phyloP scores from a whole-genome alignment of 2,888 invertebrate genomes.

The Julus scandinavius region DNA sequence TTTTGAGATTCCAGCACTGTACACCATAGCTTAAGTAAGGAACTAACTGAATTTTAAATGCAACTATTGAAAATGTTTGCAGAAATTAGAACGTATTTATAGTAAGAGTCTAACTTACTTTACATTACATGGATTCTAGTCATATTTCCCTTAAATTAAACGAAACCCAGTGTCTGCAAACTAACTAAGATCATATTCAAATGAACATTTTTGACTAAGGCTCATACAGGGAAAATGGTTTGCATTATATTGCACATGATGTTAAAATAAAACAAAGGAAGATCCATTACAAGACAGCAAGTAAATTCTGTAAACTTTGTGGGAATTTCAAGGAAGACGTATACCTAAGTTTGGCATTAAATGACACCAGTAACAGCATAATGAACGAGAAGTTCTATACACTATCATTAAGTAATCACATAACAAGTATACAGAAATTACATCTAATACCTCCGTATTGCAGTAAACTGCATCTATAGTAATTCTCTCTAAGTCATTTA shows the following conservation, averaged over 20 bases:
- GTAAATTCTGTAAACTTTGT: background rate
- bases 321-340: background rate
- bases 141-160: too few relatives aligned
- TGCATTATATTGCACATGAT: background rate
- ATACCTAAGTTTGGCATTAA: background rate
- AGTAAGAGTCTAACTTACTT: too few relatives aligned
- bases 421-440: background rate
- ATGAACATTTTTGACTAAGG: background rate
- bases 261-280: background rate
- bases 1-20: background rate
- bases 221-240: background rate
- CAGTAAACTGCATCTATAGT: too few relatives aligned
- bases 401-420: background rate
- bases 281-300: background rate
- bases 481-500: background rate
- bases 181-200: background rate
- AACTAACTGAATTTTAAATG: background rate
- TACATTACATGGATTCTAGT: too few relatives aligned
- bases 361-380: background rate
- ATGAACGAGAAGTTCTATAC: background rate
- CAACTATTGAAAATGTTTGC: background rate
- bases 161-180: too few relatives aligned
- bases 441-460: too few relatives aligned
- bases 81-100: background rate
- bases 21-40: too few relatives aligned